These are phyloP conservation scores for human DNA, from an alignment of 2,113 vertebrate genomes.

Conservation along the genomic window GRCh38 chr20:44219501-44220000, in stretches of 20 bases:
- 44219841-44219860: neutral
- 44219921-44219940: neutral
- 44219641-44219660: neutral
- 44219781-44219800: neutral
- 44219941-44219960: neutral
- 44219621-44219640: neutral
- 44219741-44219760: rapidly evolving
- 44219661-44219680: neutral
- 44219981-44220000: neutral
- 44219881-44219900: neutral
- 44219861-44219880: neutral
- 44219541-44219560: neutral
- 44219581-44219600: neutral
- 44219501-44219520: too few relatives aligned
- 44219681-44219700: neutral
- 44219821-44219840: neutral
- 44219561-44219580: neutral
- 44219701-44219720: neutral
- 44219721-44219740: neutral
- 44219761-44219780: neutral
- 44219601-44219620: neutral
- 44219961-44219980: neutral
- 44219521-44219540: too few relatives aligned
- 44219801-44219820: neutral
- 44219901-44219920: neutral